These are phyloP conservation scores for Platygyra sinensis DNA, from an alignment of 64 coral and sea anemone genomes.

Conservation along the genomic window DNA sequence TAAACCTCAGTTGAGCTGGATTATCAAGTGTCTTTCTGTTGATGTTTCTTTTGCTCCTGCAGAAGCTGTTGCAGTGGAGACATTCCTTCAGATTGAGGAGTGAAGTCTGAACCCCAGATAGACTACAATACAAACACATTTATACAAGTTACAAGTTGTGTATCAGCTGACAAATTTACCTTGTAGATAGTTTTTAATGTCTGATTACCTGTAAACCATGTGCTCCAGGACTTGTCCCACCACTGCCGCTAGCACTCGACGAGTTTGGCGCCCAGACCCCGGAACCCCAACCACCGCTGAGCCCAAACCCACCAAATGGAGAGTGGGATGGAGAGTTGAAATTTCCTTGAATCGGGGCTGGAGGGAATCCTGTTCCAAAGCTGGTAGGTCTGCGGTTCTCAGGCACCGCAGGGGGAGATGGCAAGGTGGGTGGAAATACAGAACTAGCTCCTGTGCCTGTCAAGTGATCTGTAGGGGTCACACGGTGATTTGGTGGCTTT, in stretches of 20 bases:
- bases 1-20: neutral
- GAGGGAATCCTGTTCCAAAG: conserved; percentile 27
- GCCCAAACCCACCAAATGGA: conserved; percentile 67
- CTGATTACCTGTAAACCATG: conserved; percentile 39
- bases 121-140: conserved; percentile 25
- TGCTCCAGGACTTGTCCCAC: conserved; percentile 22
- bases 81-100: conserved; percentile 44
- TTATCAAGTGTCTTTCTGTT: conserved; percentile 61
- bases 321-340: conserved; percentile 38
- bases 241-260: conserved; percentile 1
- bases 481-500: conserved; percentile 35
- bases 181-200: neutral
- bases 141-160: neutral
- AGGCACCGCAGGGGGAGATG: neutral
- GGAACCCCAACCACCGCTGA: conserved; percentile 57
- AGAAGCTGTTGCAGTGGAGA: conserved; percentile 63
- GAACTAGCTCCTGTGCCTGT: neutral
- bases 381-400: conserved; percentile 44
- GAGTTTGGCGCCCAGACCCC: conserved; percentile 68
- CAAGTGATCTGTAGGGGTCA: neutral
- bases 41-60: conserved; percentile 69
- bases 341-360: conserved; percentile 15
- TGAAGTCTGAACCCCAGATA: conserved; percentile 63
- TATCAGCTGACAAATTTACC: neutral
- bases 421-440: conserved; percentile 27